phyloP scores from a whole-genome alignment of 2,888 invertebrate species.

The Eupithecia vulgata region DNA sequence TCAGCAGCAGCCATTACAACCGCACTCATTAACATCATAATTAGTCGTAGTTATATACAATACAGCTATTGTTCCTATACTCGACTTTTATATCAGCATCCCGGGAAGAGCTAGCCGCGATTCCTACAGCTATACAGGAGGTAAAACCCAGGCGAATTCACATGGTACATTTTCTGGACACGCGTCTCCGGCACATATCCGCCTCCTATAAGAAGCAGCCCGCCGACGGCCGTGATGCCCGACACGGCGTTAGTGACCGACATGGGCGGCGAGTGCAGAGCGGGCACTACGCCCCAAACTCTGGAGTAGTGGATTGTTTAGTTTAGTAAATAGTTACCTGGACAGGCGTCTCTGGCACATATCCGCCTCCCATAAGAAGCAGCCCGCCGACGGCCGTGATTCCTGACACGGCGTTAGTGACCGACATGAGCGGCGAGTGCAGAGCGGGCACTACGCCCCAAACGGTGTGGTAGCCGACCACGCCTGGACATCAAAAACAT shows the following conservation, averaged over 20 bases:
- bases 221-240: slow-evolving; percentile 96
- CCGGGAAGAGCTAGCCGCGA: too few species aligned
- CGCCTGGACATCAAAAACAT: slow-evolving; percentile 69
- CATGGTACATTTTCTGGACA: slow-evolving; percentile 76
- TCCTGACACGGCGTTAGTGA: slow-evolving; percentile 95
- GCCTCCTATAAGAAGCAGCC: slow-evolving; percentile 93
- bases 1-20: too few species aligned
- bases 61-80: too few species aligned
- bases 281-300: slow-evolving; percentile 96
- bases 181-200: slow-evolving; percentile 89
- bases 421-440: slow-evolving; percentile 96
- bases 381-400: slow-evolving; percentile 96
- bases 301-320: slow-evolving; percentile 89
- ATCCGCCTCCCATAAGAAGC: slow-evolving; percentile 93
- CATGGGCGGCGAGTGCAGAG: slow-evolving; percentile 95
- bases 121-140: too few species aligned
- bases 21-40: too few species aligned
- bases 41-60: too few species aligned
- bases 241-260: slow-evolving; percentile 96
- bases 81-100: too few species aligned
- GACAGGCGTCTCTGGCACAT: slow-evolving; percentile 89
- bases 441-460: slow-evolving; percentile 96
- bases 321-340: slow-evolving; percentile 77
- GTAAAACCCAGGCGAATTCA: too few species aligned
- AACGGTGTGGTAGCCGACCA: slow-evolving; percentile 94